These are phyloP conservation scores for Corydoras sp. DNA, from an alignment of 2,113 vertebrate genomes.

Conservation along the genomic window DNA sequence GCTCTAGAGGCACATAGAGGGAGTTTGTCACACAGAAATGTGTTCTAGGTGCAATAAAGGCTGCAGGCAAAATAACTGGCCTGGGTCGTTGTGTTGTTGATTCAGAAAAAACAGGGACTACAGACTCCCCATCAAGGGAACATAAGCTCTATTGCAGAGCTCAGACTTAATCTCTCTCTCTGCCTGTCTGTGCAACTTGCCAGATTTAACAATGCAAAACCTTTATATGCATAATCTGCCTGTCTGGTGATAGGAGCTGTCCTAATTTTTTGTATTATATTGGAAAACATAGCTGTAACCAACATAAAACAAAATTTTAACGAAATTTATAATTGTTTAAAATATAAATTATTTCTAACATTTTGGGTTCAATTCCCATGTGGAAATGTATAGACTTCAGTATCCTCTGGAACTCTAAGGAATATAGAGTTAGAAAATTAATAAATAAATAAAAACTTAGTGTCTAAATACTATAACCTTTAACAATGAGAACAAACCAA, in stretches of 20 bases:
- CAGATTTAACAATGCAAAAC: slow-evolving; percentile 60
- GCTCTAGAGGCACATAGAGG: slow-evolving; percentile 44
- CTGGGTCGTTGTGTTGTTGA: slow-evolving; percentile 52
- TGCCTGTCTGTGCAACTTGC: slow-evolving; percentile 44
- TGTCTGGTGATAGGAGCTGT: slow-evolving; percentile 44
- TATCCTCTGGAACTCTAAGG: too few species aligned
- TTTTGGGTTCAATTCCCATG: too few species aligned
- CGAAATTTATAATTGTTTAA: neutral
- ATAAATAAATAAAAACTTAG: too few species aligned
- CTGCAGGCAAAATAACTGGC: slow-evolving; percentile 58
- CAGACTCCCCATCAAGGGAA: slow-evolving; percentile 61
- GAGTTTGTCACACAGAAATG: slow-evolving; percentile 59
- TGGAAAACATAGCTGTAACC: slow-evolving; percentile 5
- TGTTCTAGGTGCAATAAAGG: slow-evolving; percentile 60
- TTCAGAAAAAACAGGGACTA: slow-evolving; percentile 54
- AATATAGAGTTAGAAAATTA: too few species aligned
- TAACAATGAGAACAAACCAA: too few species aligned
- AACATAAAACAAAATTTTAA: neutral
- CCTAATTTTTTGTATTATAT: slow-evolving; percentile 35
- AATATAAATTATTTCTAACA: too few species aligned
- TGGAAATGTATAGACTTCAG: too few species aligned
- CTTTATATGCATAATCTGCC: slow-evolving; percentile 50
- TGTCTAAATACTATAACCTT: too few species aligned
- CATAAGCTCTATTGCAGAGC: slow-evolving; percentile 65
- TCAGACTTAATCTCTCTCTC: slow-evolving; percentile 53